Evolutionary conservation across 2,888 invertebrate genomes (phyloP), one percentile per base, ranked within the genome.

Genomic region (Dendrolimus houi): DNA sequence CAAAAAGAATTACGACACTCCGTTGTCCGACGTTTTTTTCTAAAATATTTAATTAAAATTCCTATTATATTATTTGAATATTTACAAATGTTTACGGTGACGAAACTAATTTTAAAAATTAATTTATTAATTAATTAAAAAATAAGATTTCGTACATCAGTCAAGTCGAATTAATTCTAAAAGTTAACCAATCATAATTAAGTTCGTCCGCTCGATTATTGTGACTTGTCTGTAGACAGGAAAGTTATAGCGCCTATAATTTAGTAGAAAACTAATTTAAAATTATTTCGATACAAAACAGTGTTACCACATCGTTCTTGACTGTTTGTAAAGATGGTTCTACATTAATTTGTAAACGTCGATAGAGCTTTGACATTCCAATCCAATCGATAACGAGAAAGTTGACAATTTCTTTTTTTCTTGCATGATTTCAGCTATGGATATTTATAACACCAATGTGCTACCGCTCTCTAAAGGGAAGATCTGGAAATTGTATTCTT

Each of bases 211-310:
- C 60, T 70, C 64, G 69, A 71, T 72, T 75, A 76, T 75, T 75
- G 70, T 68, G 63, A 65, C 66, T 62, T 59, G 67, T 65, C 59
- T 64, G 61, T 65, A 62, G 66, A 64, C 71, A 77, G 74, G 79
- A 74, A 69, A 74, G 75, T 77, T 77, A 76, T 68, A 68, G 71
- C 69, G 68, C 69, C 72, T 71, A 80, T 85, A 85, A 84, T 85
- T 76, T 79, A 73, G 74, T 82, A 81, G 81, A 81, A 86, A 87
- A 87, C 87, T 88, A 87, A 88, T 88, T 87, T 84, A 86, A 82
- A 60, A 77, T 69, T 67, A 68, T 78, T 81, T 81, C 79, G 81
- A 83, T 83, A 80, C 83, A 81, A 86, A 82, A 81, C 77, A 80
- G 75, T 79, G 81, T 82, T 81, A 82, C 83, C 74, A 75, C 81